Evolutionary conservation across 1,140 invertebrate genomes (phyloP).

Genomic region (Caligus rogercresseyi): DNA sequence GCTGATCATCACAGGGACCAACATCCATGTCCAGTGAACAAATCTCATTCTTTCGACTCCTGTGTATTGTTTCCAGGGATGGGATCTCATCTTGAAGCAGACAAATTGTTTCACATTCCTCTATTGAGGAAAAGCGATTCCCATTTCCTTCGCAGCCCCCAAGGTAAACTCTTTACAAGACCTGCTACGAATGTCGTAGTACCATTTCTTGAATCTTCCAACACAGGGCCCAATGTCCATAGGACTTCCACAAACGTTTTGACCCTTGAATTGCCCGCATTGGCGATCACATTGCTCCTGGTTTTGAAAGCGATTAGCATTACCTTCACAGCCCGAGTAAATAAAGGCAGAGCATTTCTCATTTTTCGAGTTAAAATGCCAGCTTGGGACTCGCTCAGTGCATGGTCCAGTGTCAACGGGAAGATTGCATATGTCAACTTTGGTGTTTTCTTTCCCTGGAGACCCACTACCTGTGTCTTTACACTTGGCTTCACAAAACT

Average conservation of each 20-base stretch:
- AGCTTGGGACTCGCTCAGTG: slow-evolving; percentile 40
- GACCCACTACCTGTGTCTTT: neutral
- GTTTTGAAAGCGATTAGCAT: slow-evolving; percentile 55
- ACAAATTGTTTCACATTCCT: slow-evolving; percentile 63
- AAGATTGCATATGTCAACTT: slow-evolving; percentile 36
- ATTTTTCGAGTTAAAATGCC: slow-evolving; percentile 48
- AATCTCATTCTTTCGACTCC: slow-evolving; percentile 28
- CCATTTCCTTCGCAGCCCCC: slow-evolving; percentile 51
- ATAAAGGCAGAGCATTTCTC: slow-evolving; percentile 29
- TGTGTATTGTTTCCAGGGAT: slow-evolving; percentile 28
- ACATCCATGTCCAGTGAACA: slow-evolving; percentile 56
- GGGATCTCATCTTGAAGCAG: slow-evolving; percentile 57
- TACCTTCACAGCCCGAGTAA: slow-evolving; percentile 54
- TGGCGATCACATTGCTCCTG: slow-evolving; percentile 53
- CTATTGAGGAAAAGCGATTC: slow-evolving; percentile 61
- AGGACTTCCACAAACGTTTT: slow-evolving; percentile 42
- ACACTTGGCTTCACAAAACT: slow-evolving; percentile 22
- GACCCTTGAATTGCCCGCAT: slow-evolving; percentile 48
- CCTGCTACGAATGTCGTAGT: slow-evolving; percentile 51
- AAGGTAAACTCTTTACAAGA: slow-evolving; percentile 55
- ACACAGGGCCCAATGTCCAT: slow-evolving; percentile 42
- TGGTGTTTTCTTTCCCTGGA: slow-evolving; percentile 8
- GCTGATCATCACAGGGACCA: slow-evolving; percentile 58
- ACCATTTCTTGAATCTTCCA: slow-evolving; percentile 48
- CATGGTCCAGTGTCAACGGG: slow-evolving; percentile 51